These are phyloP conservation scores for Otus sunia DNA, from an alignment of 2,113 vertebrate genomes.

Conservation along the genomic window DNA sequence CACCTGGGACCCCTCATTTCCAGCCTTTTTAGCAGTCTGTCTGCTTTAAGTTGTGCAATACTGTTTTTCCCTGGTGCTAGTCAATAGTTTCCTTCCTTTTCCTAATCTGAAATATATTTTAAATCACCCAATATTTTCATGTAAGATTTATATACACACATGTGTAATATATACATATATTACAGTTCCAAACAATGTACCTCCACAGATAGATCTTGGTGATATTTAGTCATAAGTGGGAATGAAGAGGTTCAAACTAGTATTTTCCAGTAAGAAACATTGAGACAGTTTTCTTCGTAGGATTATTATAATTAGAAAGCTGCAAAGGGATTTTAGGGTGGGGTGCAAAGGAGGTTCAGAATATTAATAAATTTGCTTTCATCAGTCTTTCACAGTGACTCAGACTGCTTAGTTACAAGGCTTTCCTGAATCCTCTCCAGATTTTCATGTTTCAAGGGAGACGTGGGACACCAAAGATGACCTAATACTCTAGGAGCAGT, in stretches of 20 bases:
- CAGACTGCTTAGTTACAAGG: neutral
- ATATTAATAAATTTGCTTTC: neutral
- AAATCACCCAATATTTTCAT: neutral
- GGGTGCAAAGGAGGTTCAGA: neutral
- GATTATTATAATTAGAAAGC: neutral
- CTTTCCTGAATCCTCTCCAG: neutral
- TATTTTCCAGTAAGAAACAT: neutral
- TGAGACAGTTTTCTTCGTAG: neutral
- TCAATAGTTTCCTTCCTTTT: neutral
- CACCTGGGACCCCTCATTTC: neutral
- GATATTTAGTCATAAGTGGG: neutral
- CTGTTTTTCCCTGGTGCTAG: neutral
- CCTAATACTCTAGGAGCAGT: neutral
- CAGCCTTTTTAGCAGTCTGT: neutral
- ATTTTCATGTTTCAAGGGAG: neutral
- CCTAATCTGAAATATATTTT: neutral
- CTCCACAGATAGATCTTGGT: neutral
- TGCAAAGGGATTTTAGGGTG: neutral
- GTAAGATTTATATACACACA: neutral
- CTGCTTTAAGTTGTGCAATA: neutral
- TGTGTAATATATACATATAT: neutral
- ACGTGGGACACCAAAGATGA: neutral
- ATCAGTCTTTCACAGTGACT: neutral
- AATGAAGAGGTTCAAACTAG: neutral
- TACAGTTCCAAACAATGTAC: neutral